Evolutionary conservation across 2,113 vertebrate species (phyloP).

Genomic region (Mesoclemmys tuberculata): DNA sequence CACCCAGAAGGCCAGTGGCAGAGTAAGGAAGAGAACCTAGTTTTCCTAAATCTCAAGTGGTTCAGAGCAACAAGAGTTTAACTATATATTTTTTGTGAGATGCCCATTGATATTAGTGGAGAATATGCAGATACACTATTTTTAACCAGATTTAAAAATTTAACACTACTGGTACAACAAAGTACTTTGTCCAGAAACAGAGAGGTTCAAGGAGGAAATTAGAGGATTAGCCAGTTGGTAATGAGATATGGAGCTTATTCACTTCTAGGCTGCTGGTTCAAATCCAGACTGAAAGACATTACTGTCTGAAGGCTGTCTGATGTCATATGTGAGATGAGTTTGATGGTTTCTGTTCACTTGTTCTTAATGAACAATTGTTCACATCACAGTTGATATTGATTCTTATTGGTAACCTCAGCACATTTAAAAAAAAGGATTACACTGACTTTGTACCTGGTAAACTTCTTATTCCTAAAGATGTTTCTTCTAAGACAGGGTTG

Average conservation of each 20-base stretch:
- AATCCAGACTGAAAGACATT: neutral
- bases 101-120: neutral
- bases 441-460: neutral
- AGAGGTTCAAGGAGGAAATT: neutral
- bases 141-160: neutral
- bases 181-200: neutral
- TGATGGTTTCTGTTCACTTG: neutral
- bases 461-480: neutral
- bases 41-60: neutral
- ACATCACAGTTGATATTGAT: neutral
- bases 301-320: neutral
- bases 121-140: neutral
- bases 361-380: neutral
- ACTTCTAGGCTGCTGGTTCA: neutral
- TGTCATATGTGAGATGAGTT: neutral
- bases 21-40: too few species aligned
- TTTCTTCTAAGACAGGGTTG: neutral
- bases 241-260: neutral
- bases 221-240: neutral
- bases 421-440: neutral
- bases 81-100: neutral
- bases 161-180: neutral
- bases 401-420: neutral
- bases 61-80: neutral
- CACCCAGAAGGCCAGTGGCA: too few species aligned